A percentile compares a stretch with the other conserved stretches of the same genome.
Conservation (phyloP, 1,140 invertebrate species). For the Drosophila melanica region DNA sequence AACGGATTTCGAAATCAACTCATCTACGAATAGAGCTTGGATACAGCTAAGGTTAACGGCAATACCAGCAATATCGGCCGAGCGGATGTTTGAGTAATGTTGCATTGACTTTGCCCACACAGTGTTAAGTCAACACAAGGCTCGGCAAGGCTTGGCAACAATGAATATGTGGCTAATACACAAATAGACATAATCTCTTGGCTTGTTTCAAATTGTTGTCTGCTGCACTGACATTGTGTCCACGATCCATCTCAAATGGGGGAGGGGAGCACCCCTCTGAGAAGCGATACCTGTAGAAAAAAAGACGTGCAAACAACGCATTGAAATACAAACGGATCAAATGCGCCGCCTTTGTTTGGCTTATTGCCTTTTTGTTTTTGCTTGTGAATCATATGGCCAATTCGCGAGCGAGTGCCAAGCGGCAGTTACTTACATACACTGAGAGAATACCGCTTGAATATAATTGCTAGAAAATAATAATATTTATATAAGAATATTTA, state of each 20-base stretch:
- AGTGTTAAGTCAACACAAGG: conserved; percentile 23
- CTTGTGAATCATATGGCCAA: conserved; percentile 30
- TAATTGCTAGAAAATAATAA: too few species aligned
- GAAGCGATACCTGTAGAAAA: conserved; percentile 6
- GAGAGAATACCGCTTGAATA: too few species aligned
- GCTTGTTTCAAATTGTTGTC: conserved; percentile 10
- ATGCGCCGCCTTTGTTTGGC: conserved; percentile 59
- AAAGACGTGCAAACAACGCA: conserved; percentile 21
- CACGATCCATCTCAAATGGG: neutral
- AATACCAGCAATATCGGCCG: conserved; percentile 14
- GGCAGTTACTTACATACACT: too few species aligned
- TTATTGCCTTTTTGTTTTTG: conserved; percentile 13
- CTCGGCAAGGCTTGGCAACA: conserved; percentile 15
- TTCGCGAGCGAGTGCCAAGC: too few species aligned
- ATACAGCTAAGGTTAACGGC: conserved; percentile 13
- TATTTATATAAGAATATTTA: too few species aligned
- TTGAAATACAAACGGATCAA: conserved; percentile 53
- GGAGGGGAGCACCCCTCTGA: too few species aligned
- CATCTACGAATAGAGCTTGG: neutral
- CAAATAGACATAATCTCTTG: conserved; percentile 16
- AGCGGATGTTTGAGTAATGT: conserved; percentile 30
- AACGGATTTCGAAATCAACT: conserved; percentile 1
- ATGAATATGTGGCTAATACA: conserved; percentile 3
- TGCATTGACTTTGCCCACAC: conserved; percentile 33
- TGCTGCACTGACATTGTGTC: conserved; percentile 23